Evolutionary conservation across 2,113 vertebrate genomes (phyloP), one percentile per base, ranked within the genome.

Genomic region (Helogale parvula): DNA sequence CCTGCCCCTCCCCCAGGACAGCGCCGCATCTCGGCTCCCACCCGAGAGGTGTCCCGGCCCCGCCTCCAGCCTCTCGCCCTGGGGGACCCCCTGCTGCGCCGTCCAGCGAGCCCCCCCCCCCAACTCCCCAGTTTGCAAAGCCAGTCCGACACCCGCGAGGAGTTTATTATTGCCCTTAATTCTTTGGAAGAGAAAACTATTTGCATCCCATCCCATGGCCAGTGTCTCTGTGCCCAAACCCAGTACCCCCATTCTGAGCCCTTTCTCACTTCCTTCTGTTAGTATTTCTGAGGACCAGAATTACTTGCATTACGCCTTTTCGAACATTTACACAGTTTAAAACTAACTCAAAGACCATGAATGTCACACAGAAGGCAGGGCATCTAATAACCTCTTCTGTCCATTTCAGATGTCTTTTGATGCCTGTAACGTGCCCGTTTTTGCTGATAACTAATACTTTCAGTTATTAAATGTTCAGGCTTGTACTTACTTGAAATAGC

Each of bases 71-170:
- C 63, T 10, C 17, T 5, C 14, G 6, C 60, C 25, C 60, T 52
- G 0, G 2, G 15, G 1, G 21, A 1, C 63, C 52, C 45, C 52
- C 3, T 10, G 19, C 69, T 16, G 31, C 47, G 25, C 16, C 0
- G 9, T 7, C 76, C 31, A 4, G 14, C 29, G 8, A 52, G 29
- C 77, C 57, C 35, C 47, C 77, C 57, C 35, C 16, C 77, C 57
- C 35, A 12, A 74, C 27, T n/a, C 27, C 68, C 17, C 9, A 19
- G 16, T 92, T 45, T 17, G 52, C 68, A 65, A 60, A 82, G 47
- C n/a, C 15, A 0, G 2, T 2, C 14, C 1, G 0, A 69, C 27
- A 9, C 15, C 31, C 72, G 15, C 2, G 23, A 19, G 47, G 63
- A 33, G 13, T 25, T 68, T 60, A 50, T 38, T 81, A n/a, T 14